Percentiles rank a stretch among this genome's conserved stretches.
phyloP scores from a whole-genome alignment of 2,888 invertebrate genomes.

The Erebia ligea region DNA sequence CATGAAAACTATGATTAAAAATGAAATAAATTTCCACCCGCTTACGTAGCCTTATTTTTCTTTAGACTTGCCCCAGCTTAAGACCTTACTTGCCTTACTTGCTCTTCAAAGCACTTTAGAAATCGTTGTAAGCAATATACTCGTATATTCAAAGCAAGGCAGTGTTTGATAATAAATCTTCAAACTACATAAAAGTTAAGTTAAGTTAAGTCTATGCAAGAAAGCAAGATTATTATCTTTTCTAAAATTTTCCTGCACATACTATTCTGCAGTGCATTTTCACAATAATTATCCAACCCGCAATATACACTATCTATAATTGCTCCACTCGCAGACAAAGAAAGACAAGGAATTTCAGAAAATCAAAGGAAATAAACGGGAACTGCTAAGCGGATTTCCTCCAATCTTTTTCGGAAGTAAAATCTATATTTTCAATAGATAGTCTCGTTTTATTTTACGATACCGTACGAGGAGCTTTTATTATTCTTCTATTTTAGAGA shows the following conservation, averaged over 20 bases:
- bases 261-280: constrained; percentile 15
- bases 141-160: too few relatives aligned
- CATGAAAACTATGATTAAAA: too few relatives aligned
- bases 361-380: constrained; percentile 42
- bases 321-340: constrained; percentile 37
- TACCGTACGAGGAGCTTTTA: background rate
- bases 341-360: constrained; percentile 41
- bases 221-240: background rate
- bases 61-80: too few relatives aligned
- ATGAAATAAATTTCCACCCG: too few relatives aligned
- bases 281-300: constrained; percentile 26
- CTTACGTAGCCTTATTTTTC: too few relatives aligned
- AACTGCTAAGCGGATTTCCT: constrained; percentile 39
- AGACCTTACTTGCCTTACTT: too few relatives aligned
- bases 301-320: constrained; percentile 39
- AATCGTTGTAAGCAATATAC: too few relatives aligned
- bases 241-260: constrained; percentile 11
- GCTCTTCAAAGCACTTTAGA: too few relatives aligned
- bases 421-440: constrained; percentile 17
- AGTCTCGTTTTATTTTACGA: background rate
- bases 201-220: too few relatives aligned
- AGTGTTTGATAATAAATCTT: background rate
- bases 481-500: background rate
- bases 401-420: constrained; percentile 28
- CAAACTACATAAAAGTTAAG: background rate